phyloP scores from a whole-genome alignment of 2,888 invertebrate genomes.

The Orthosia incerta region DNA sequence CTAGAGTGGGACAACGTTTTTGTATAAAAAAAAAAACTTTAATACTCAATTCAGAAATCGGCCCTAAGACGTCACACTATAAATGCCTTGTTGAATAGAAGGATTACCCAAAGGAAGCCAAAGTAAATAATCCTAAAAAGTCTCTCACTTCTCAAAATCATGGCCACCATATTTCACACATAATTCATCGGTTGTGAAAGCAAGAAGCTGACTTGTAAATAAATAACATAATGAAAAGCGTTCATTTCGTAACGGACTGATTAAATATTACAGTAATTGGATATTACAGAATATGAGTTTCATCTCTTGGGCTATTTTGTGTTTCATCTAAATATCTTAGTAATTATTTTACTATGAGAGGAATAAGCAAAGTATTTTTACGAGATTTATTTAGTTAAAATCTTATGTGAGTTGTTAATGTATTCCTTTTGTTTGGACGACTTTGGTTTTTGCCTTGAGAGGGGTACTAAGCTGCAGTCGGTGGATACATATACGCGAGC shows the following conservation, averaged over 20 bases:
- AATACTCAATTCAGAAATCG: too few species aligned
- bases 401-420: not conserved
- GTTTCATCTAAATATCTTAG: conserved; percentile 27
- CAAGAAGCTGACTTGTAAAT: conserved; percentile 80
- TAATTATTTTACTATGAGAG: not conserved
- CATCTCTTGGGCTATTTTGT: conserved; percentile 23
- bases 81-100: too few species aligned
- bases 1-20: too few species aligned
- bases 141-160: conserved; percentile 8
- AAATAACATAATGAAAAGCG: conserved; percentile 79
- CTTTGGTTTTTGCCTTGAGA: too few species aligned
- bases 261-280: conserved; percentile 68
- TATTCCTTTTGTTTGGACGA: not conserved
- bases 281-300: conserved; percentile 34
- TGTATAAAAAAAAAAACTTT: too few species aligned
- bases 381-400: conserved; percentile 1
- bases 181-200: conserved; percentile 72
- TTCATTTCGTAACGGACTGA: conserved; percentile 66
- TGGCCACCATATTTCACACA: conserved; percentile 72
- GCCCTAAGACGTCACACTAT: too few species aligned
- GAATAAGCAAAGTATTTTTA: not conserved
- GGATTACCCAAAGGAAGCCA: too few species aligned
- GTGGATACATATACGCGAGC: too few species aligned
- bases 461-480: too few species aligned
- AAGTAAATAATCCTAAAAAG: not conserved